Evolutionary conservation across 2,888 invertebrate genomes (phyloP).

Genomic region (Ichneumoninae sp.): DNA sequence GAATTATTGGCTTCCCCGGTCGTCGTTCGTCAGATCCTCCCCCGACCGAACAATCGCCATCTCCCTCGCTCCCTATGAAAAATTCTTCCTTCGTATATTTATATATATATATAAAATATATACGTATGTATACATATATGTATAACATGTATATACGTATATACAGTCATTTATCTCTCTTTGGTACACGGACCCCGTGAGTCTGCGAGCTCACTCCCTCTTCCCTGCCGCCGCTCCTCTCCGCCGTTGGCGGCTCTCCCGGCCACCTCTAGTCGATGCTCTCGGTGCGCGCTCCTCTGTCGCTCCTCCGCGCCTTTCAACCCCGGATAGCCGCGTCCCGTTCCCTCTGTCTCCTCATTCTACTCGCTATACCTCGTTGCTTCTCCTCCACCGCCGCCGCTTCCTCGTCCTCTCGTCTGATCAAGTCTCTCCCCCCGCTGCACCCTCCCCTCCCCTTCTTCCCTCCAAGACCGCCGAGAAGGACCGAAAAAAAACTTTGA

Average conservation of each 20-base stretch:
- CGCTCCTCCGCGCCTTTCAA: slow-evolving; percentile 65
- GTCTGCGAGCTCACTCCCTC: slow-evolving; percentile 58
- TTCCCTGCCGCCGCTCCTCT: slow-evolving; percentile 54
- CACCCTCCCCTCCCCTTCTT: slow-evolving; percentile 50
- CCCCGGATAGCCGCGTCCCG: slow-evolving; percentile 54
- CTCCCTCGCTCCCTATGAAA: slow-evolving; percentile 49
- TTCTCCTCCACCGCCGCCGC: slow-evolving; percentile 53
- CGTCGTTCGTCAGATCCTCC: slow-evolving; percentile 74
- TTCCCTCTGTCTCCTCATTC: slow-evolving; percentile 60
- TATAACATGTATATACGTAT: not conserved
- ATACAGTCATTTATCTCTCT: slow-evolving; percentile 71
- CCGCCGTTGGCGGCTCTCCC: slow-evolving; percentile 51
- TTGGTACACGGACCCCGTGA: slow-evolving; percentile 49
- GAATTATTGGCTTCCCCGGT: slow-evolving; percentile 76
- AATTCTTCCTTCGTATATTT: not conserved
- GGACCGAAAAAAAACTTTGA: slow-evolving; percentile 79
- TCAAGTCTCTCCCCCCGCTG: slow-evolving; percentile 53
- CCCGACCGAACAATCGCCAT: slow-evolving; percentile 61
- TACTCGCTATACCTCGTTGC: slow-evolving; percentile 64
- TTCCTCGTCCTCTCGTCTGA: slow-evolving; percentile 70
- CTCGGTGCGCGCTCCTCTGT: slow-evolving; percentile 60
- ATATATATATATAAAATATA: not conserved
- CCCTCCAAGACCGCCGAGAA: slow-evolving; percentile 74
- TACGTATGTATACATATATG: not conserved
- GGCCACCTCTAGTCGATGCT: slow-evolving; percentile 67